Evolutionary conservation across 2,113 vertebrate genomes (phyloP).

Genomic region (Setophaga kirtlandii): DNA sequence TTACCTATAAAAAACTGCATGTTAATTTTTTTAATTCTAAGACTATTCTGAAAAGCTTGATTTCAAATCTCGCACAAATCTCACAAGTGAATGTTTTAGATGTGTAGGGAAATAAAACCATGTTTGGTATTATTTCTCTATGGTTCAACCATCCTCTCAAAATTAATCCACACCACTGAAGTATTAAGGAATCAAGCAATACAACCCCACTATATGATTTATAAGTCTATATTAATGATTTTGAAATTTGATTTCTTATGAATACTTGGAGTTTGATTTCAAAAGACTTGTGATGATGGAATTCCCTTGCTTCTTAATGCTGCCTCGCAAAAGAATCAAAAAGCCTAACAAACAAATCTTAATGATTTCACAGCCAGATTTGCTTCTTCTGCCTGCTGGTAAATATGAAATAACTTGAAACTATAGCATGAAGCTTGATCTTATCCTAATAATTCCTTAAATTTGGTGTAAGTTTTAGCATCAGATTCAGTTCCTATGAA

Average conservation of each 20-base stretch:
- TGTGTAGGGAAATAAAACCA: constrained; percentile 28
- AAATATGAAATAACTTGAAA: constrained; percentile 36
- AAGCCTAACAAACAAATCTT: constrained; percentile 25
- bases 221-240: not conserved
- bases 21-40: constrained; percentile 61
- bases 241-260: constrained; percentile 55
- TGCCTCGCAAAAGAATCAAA: constrained; percentile 22
- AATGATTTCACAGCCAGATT: constrained; percentile 37
- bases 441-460: constrained; percentile 21
- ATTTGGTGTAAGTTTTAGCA: not conserved
- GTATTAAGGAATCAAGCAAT: not conserved
- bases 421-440: constrained; percentile 25
- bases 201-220: not conserved
- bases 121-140: constrained; percentile 45
- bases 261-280: constrained; percentile 64
- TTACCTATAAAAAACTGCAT: constrained; percentile 28
- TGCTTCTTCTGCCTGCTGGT: constrained; percentile 14
- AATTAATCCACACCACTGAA: not conserved
- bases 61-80: constrained; percentile 55
- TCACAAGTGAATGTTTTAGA: constrained; percentile 38
- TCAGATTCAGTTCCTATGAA: not conserved
- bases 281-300: constrained; percentile 65
- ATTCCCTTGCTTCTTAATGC: constrained; percentile 70
- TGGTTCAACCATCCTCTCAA: not conserved
- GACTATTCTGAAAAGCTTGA: constrained; percentile 59